Conservation (phyloP, 2,888 invertebrate genomes). For the Eristalis arbustorum region DNA sequence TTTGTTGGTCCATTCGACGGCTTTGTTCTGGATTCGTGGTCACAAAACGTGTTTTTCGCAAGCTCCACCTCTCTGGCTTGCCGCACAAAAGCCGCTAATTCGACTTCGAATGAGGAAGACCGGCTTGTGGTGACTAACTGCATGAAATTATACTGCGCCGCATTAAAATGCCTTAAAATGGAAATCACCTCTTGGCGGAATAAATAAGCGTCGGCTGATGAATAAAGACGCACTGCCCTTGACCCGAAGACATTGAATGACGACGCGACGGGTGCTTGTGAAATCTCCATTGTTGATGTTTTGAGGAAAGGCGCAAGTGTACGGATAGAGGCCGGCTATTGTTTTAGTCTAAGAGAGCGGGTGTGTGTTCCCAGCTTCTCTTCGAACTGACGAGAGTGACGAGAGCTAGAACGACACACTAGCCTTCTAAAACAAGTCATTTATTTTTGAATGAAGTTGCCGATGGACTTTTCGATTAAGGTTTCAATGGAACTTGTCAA, state of each 20-base stretch:
- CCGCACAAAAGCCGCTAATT: not conserved
- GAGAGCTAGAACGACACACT: no score
- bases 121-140: not conserved
- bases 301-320: not conserved
- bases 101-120: not conserved
- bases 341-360: not conserved
- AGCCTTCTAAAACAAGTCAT: no score
- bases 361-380: no score
- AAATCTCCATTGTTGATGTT: not conserved
- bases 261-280: not conserved
- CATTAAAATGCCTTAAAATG: not conserved
- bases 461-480: no score
- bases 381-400: no score
- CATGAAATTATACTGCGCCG: not conserved
- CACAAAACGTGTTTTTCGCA: not conserved
- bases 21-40: not conserved
- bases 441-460: no score
- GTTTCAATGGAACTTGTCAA: no score
- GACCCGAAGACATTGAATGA: not conserved
- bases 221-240: not conserved
- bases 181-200: not conserved
- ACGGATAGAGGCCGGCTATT: not conserved
- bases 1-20: not conserved
- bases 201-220: not conserved
- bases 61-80: not conserved